Conservation (phyloP, 1,140 invertebrate species). For the Lerema accius region DNA sequence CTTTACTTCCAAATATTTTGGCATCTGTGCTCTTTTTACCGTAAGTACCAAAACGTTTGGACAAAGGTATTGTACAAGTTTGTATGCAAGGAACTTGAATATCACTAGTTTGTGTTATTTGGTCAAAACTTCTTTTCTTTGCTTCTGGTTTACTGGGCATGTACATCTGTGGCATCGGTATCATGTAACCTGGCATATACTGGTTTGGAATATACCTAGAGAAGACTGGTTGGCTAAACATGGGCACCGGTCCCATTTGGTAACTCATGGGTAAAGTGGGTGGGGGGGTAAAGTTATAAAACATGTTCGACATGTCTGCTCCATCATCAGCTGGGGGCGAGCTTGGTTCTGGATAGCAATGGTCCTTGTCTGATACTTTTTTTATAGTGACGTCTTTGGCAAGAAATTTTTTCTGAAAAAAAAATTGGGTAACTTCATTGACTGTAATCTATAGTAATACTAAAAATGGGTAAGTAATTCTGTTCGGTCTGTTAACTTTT, state of each 20-base stretch:
- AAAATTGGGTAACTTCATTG: too few relatives aligned
- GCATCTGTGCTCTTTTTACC: neutral
- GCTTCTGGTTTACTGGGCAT: neutral
- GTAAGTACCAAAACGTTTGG: slow-evolving; percentile 37
- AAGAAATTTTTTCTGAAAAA: slow-evolving; percentile 30
- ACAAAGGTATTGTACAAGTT: slow-evolving; percentile 30
- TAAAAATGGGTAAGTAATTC: too few relatives aligned
- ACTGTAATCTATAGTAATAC: too few relatives aligned
- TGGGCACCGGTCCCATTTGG: slow-evolving; percentile 15
- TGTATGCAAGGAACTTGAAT: slow-evolving; percentile 3
- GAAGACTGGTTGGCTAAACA: slow-evolving; percentile 45
- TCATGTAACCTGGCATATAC: slow-evolving; percentile 39
- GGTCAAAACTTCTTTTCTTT: slow-evolving; percentile 16
- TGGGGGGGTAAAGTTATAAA: neutral
- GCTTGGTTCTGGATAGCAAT: slow-evolving; percentile 49
- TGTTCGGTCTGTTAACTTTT: too few relatives aligned
- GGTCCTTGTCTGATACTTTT: slow-evolving; percentile 38
- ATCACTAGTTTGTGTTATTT: slow-evolving; percentile 37
- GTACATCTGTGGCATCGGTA: slow-evolving; percentile 37
- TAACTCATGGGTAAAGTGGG: slow-evolving; percentile 18
- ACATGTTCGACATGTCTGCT: slow-evolving; percentile 3
- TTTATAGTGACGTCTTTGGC: slow-evolving; percentile 24
- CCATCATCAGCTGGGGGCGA: slow-evolving; percentile 25
- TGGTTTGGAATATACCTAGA: slow-evolving; percentile 43
- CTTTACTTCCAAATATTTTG: neutral